Evolutionary conservation across 2,113 vertebrate genomes (phyloP), one percentile per base, ranked within the genome.

Genomic region (Brachionichthys hirsutus): DNA sequence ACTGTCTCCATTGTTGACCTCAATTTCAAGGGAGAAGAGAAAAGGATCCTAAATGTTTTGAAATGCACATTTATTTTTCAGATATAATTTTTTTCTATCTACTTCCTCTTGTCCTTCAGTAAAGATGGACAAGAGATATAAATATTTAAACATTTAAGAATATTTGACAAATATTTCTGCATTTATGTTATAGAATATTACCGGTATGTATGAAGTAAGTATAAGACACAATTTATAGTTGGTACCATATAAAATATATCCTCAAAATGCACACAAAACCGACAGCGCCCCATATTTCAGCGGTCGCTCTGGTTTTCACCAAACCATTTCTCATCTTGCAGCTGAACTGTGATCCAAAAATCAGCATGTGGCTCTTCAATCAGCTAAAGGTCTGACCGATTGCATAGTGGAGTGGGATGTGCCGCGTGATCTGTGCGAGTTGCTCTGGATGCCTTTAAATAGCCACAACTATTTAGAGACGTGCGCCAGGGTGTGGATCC

Each of bases 361-460:
- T 51, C 41, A 43, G 75, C 70, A 71, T 75, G 9, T 80, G 67
- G 54, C 54, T 40, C 16, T 59, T 80, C 40, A 12, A 68, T 77
- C 60, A 42, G 44, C 50, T 40, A 11, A 30, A 12, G 13, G 22
- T 42, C 56, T 19, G 51, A 45, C n/a, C 17, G 35, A 14, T 53
- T 46, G 6, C 11, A 4, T 15, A 24, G 51, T 36, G 46, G 47
- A 45, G 36, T 14, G 18, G 50, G 51, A 20, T 42, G 30, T 3
- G 30, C 12, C 12, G 56, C 11, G 11, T 15, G 20, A 51, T 42
- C 12, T 57, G 16, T 20, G 49, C 69, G 55, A 78, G 51, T 3
- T 35, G 45, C 47, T 43, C n/a, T 24, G 12, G 19, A 46, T 13
- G 20, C 16, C 41, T 57, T 50, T 16, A 51, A 67, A 68, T 49